Evolutionary conservation across 2,113 vertebrate genomes (phyloP), one percentile per base, ranked within the genome.

Genomic region (Aythya baeri): DNA sequence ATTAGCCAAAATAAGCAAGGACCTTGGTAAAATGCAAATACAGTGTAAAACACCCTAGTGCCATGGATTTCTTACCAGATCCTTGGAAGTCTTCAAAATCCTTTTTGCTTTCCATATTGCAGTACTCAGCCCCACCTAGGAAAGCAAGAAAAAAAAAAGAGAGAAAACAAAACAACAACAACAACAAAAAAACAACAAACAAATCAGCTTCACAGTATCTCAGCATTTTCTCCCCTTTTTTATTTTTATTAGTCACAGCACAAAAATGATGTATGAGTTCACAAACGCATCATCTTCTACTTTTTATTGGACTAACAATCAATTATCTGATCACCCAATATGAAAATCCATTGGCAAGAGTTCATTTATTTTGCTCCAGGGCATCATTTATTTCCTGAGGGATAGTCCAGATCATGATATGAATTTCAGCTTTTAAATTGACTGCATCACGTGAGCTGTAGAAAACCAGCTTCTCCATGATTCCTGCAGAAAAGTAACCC

Each of bases 81-180:
- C 71, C 55, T 76, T 94, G 46, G 96, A 95, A 84, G 27, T 85
- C 67, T 86, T 93, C 52, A 91, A 43, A 72, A 93, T 83, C 77
- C 57, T 93, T 72, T 90, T 92, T 86, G 93, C 96, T 91, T 97
- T 88, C 62, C 84, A 91, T 86, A 98, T 79, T 66, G 96, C 89
- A 54, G 36, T 34, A 49, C 44, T 91, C 76, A 97, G 73, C 32
- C 97, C 97, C 63, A 83, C 49, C 97, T 98, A 93, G 44, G 71
- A 94, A 17, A 91, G 22, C 14, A 93, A 92, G 80, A 85, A 41
- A 34, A 92, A 34, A 92, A 92, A 88, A 79, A 78, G 11, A 66
- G 25, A 63, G 32, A 66, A 49, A 32, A 71, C 43, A 70, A 26
- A 41, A 41, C 13, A 41, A 41, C 41, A 41, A 41, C 11, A 41